A percentile compares a stretch with the other conserved stretches of the same genome.
Conservation (phyloP, 2,797 vertebrate species). For the Pangasius macronema region DNA sequence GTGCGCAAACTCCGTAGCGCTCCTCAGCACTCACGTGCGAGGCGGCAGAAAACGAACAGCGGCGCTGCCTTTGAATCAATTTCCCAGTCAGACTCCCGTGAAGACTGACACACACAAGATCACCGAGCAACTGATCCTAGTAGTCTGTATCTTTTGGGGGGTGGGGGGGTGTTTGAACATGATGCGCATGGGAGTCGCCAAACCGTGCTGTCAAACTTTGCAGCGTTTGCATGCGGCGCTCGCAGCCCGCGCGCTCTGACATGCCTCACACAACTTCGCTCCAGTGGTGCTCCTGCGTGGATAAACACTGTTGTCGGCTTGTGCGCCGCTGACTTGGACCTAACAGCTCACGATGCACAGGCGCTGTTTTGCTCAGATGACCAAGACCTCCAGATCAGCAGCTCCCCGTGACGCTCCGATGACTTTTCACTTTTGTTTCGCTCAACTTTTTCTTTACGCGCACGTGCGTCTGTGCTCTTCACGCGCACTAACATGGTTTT, state of each 20-base stretch:
- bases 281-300: not conserved
- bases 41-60: constrained; percentile 37
- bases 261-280: constrained; percentile 1
- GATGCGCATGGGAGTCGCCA: constrained; percentile 4
- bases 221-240: not conserved
- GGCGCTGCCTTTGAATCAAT: constrained; percentile 39
- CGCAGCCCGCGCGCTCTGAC: not conserved
- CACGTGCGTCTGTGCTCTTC: constrained; percentile 1
- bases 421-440: constrained; percentile 18
- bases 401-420: constrained; percentile 15
- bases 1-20: constrained; percentile 20
- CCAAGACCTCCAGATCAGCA: not conserved
- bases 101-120: not conserved
- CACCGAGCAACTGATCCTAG: not conserved
- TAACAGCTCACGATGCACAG: constrained; percentile 11
- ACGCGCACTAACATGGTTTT: constrained; percentile 18
- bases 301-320: not conserved
- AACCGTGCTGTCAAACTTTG: constrained; percentile 38
- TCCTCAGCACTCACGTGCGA: not conserved
- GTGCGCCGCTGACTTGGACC: not conserved
- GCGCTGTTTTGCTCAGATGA: not conserved
- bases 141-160: not conserved
- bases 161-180: not conserved
- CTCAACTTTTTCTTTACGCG: constrained; percentile 25
- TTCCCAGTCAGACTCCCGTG: constrained; percentile 51